Base-by-base conservation (phyloP, 2,888 invertebrate species). In the Ctena decussata region DNA sequence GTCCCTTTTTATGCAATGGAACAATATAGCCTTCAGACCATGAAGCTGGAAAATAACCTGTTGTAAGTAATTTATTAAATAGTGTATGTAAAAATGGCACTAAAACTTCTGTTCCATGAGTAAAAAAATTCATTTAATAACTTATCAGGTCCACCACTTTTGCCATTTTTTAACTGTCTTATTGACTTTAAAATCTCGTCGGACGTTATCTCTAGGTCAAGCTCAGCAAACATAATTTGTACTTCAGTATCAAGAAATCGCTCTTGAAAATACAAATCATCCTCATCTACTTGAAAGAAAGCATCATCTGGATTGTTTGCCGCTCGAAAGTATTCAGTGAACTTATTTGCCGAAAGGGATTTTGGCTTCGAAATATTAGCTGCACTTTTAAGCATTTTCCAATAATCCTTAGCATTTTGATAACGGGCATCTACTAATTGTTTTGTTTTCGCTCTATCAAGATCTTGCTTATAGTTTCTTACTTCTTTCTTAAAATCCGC, bases 91-190 rank as follows among this genome's bases (percentile, higher is more conserved):
- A 8, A 37, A 70, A 77, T 18, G 30, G n/a, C 0, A 77, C 8
- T 30, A 60, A 60, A 60, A 27, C 27, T 6, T 27, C 24, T 11
- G 46, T 49, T 2, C 77, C 77, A 35, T 77, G 35, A 70, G 46
- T 70, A 30, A 77, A 77, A 12, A 71, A 77, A 70, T 35, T 77
- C 77, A 35, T 77, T 77, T 46, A 77, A n/a, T 11, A 44, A 46
- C 15, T 69, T 32, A 46, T 77, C 77, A 37, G 77, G 77, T 11
- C 77, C 77, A 5, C 32, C 77, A 21, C 65, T 6, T 24, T 39
- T 69, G n/a, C 30, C 60, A 60, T 30, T 27, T 60, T 60, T 60
- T 12, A 60, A n/a, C n/a, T 60, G 60, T n/a, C 11, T 60, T 12
- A 60, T 60, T 27, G 60, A n/a, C 24, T 60, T 60, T n/a, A 30